Conservation (phyloP, 1,140 invertebrate genomes). For the Drosophila nikananu region DNA sequence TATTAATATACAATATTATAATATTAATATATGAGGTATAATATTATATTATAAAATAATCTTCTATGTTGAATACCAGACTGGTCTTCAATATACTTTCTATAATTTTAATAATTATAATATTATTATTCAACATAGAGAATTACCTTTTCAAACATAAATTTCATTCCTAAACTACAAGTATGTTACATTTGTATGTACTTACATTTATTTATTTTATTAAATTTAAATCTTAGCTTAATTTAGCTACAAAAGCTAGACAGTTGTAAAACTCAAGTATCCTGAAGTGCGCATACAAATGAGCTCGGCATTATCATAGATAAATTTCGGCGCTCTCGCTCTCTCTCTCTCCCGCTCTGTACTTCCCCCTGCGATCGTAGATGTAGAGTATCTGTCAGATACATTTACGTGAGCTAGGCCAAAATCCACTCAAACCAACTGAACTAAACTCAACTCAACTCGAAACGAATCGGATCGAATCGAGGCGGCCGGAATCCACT, state of each 20-base stretch:
- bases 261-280: slow-evolving; percentile 21
- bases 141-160: background rate
- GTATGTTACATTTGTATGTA: no score
- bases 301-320: slow-evolving; percentile 42
- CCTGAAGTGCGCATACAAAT: slow-evolving; percentile 18
- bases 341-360: slow-evolving; percentile 16
- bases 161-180: background rate
- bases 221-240: background rate
- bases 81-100: background rate
- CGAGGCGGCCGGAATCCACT: slow-evolving; percentile 2
- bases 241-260: background rate
- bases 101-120: no score
- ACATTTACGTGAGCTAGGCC: slow-evolving; percentile 47
- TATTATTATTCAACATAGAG: background rate
- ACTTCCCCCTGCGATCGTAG: slow-evolving; percentile 46
- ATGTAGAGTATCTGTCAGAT: slow-evolving; percentile 72
- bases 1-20: no score
- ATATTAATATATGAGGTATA: no score
- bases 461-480: slow-evolving; percentile 27
- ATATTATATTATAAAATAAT: no score
- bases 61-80: background rate
- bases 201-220: no score
- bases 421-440: slow-evolving; percentile 9
- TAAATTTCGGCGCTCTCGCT: slow-evolving; percentile 7
- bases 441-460: slow-evolving; percentile 34